Base-by-base conservation (phyloP, 2,888 invertebrate species). In the Arge pagana region DNA sequence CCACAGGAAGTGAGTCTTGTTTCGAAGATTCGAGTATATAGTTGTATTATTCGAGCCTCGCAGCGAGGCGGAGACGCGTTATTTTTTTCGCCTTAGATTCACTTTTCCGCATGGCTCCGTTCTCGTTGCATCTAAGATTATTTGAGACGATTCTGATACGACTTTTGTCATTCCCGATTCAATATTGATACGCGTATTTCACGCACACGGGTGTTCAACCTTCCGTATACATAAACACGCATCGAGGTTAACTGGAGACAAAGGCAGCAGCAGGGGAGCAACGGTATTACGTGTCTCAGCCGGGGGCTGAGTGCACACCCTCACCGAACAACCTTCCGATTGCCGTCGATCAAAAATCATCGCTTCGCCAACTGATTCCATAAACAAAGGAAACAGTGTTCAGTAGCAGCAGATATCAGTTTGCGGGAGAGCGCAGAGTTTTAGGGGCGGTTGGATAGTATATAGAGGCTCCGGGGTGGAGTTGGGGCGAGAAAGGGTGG, bases 321-420 rank as follows among this genome's bases (percentile, higher is more conserved):
- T 45, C 45, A 24, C 35, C 31, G 30, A 31, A 45, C 45, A 45
- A n/a, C 23, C 35, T 45, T 23, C 16, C 45, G 33, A 45, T 45
- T 45, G 31, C 31, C 45, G 45, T 45, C 45, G 45, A 45, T 45
- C 45, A 45, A 45, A 24, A 45, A 35, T 30, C 45, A 45, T 45
- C 24, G 45, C 45, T 23, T 24, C 45, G 33, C 23, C 45, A 23
- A 33, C 45, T 45, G 45, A 45, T 45, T 45, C 45, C 30, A 33
- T 45, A 45, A 45, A 45, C 45, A 45, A 45, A 45, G 45, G 35
- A 45, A 45, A 45, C 45, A 45, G 19, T 45, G 45, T 45, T 33
- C 31, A 35, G 45, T 35, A n/a, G 45, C 33, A 33, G 45, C 31
- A 35, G 35, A 45, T 45, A 33, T 33, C 45, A 45, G 45, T 45